Conservation (phyloP, 2,888 invertebrate genomes). For the Nemurella pictetii region DNA sequence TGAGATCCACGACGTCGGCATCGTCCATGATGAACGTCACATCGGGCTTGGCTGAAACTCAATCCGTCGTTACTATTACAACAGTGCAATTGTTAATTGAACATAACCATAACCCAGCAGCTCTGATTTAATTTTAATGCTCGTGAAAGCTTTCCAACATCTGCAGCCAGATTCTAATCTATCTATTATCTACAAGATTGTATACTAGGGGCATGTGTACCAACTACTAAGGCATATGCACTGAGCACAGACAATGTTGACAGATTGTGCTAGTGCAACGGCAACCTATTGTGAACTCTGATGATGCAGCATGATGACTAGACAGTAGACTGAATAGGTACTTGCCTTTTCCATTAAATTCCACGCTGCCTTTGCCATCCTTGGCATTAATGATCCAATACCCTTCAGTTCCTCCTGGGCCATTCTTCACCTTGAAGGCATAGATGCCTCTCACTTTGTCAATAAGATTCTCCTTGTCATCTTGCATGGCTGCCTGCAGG, state of each 20-base stretch:
- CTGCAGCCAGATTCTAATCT: too few relatives aligned
- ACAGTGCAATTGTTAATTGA: too few relatives aligned
- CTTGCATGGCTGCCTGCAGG: constrained; percentile 77
- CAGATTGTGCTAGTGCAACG: background rate
- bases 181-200: too few relatives aligned
- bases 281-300: background rate
- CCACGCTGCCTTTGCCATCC: constrained; percentile 83
- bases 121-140: too few relatives aligned
- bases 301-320: background rate
- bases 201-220: too few relatives aligned
- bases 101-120: too few relatives aligned
- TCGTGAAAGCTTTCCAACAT: too few relatives aligned
- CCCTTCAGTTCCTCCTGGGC: constrained; percentile 76
- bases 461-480: constrained; percentile 78
- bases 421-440: constrained; percentile 85
- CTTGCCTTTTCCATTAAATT: constrained; percentile 69
- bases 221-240: background rate
- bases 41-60: constrained; percentile 75
- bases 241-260: background rate
- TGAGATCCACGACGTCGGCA: constrained; percentile 82
- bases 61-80: background rate
- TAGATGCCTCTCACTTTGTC: constrained; percentile 86
- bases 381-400: constrained; percentile 93
- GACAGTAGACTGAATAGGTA: background rate
- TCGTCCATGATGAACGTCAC: constrained; percentile 89